Evolutionary conservation across 1,140 invertebrate genomes (phyloP), one percentile per base, ranked within the genome.

Genomic region (Saccostrea glomerata): DNA sequence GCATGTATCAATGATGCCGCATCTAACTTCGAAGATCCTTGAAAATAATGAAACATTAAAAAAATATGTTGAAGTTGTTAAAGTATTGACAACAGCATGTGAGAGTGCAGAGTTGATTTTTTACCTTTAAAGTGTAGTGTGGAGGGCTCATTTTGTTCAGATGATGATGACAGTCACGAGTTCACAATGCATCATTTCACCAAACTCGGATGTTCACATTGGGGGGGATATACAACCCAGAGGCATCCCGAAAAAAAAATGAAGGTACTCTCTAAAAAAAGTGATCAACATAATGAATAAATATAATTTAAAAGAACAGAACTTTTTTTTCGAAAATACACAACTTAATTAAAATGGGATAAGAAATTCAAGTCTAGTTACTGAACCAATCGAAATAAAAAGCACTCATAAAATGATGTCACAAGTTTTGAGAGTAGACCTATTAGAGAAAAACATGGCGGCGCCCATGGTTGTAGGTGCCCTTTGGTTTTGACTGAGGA

Each of bases 101-200:
- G 58, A 60, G 56, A 13, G 13, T 60, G 58, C 17, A 20, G 17
- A 20, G 1, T 20, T 15, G 15, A 63, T 6, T 30, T 15, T 13
- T 77, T 77, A 77, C 70, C 70, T 77, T 77, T 5, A 77, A 15
- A 15, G 70, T 30, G 25, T 77, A 77, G 15, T 77, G 23, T 25
- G 70, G 70, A 36, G 70, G 70, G 15, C 25, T 77, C 70, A 77
- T 77, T 20, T 63, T 77, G 25, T 15, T 36, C 17, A 63, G 70
- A 36, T 77, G 70, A 77, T 13, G 25, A 12, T 73, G 66, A 30
- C 70, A 77, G 70, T 77, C 70, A 77, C 70, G 70, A 77, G 70
- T 30, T 63, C n/a, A 7, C 47, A 47, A 47, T 63, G n/a, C 58
- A 63, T 20, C 47, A 63, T n/a, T 36, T 30, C 25, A 73, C 11